Percentiles rank a stretch among this genome's conserved stretches.
phyloP scores from a whole-genome alignment of 2,113 vertebrate species.

The Strigops habroptila region DNA sequence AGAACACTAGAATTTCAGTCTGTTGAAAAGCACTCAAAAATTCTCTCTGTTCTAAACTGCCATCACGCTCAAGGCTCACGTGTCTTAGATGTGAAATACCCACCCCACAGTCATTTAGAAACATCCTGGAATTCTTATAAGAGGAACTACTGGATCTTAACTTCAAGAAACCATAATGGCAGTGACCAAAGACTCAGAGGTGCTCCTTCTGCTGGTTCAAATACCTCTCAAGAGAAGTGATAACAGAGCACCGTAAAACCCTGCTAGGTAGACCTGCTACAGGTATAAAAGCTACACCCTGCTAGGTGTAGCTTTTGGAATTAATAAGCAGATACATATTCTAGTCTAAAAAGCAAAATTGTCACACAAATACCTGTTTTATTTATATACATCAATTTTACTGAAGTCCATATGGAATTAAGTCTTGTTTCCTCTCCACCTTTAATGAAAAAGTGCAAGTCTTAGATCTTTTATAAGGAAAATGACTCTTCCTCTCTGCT shows the following conservation, averaged over 20 bases:
- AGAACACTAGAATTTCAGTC: neutral
- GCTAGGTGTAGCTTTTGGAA: neutral
- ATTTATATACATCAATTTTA: neutral
- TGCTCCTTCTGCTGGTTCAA: neutral
- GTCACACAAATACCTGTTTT: neutral
- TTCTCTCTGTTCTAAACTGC: neutral
- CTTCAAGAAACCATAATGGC: neutral
- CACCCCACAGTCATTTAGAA: neutral
- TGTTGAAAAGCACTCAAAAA: neutral
- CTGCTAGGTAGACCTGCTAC: neutral
- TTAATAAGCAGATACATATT: neutral
- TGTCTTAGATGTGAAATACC: neutral
- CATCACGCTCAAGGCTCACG: neutral
- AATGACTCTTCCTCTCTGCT: neutral
- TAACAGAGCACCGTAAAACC: neutral
- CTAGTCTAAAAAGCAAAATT: neutral
- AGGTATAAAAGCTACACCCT: neutral
- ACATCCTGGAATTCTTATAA: neutral
- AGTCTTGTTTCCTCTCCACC: neutral
- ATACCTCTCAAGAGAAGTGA: neutral
- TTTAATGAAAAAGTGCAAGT: neutral
- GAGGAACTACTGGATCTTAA: neutral
- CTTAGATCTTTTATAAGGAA: neutral
- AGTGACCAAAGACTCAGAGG: neutral
- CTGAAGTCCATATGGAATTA: neutral